A percentile compares a stretch with the other conserved stretches of the same genome.
Conservation (phyloP, 2,113 vertebrate genomes). For the Sisor rabdophorus region DNA sequence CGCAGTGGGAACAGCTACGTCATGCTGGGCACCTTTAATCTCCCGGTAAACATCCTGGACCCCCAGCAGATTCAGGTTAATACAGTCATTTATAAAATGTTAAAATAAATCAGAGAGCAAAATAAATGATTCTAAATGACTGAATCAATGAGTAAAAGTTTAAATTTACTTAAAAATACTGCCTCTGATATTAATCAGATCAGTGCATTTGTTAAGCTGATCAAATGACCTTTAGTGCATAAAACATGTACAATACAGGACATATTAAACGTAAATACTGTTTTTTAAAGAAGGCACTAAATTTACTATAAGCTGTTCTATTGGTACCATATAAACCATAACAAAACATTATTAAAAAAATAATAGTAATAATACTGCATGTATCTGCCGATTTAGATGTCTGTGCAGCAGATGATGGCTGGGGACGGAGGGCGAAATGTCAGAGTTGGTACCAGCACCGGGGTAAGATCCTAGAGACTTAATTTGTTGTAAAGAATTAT, state of each 20-base stretch:
- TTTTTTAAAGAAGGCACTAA: neutral
- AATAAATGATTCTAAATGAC: neutral
- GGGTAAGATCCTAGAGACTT: conserved; percentile 59
- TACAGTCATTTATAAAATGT: neutral
- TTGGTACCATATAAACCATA: neutral
- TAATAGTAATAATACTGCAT: no score
- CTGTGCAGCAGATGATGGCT: conserved; percentile 76
- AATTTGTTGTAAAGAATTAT: neutral
- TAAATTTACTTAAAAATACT: neutral
- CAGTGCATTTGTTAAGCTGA: neutral
- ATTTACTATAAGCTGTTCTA: neutral
- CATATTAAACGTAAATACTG: neutral
- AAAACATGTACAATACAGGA: neutral
- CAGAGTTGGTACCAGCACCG: conserved; percentile 71
- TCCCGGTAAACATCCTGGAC: conserved; percentile 83
- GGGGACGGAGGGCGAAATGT: conserved; percentile 72
- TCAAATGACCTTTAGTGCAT: neutral
- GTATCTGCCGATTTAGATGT: conserved; percentile 60
- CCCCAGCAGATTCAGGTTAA: conserved; percentile 75
- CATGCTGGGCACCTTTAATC: conserved; percentile 90
- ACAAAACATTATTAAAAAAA: no score
- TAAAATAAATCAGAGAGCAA: neutral
- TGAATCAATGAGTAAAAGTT: neutral
- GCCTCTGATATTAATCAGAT: neutral
- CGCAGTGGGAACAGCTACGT: conserved; percentile 90